Evolutionary conservation across 2,113 vertebrate species (phyloP), one percentile per base, ranked within the genome.

Genomic region (Pterophyllum scalare): DNA sequence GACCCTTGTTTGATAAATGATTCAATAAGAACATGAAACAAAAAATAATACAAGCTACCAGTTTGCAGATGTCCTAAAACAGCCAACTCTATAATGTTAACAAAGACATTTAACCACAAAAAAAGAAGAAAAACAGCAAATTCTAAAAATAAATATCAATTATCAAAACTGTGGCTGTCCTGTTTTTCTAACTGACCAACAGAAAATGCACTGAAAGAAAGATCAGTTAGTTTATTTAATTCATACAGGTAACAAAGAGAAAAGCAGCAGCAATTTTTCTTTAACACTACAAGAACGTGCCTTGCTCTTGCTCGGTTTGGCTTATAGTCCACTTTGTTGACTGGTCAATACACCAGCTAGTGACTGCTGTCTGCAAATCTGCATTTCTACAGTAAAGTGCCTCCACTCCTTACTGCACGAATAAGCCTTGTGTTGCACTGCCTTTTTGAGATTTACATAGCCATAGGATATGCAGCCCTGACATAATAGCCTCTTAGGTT

Each of bases 381-480:
- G 13, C 31, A 74, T 82, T 62, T n/a, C 61, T 74, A 61, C 49
- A 83, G 35, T 8, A 26, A 43, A 74, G 72, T 52, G 26, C n/a
- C 35, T 22, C 13, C 0, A 15, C 40, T 80, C 19, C 28, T 60
- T n/a, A 58, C 64, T 35, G 33, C 57, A 35, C 31, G 28, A 35
- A 56, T 52, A 78, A 61, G 28, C 28, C 82, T 26, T 4, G 35
- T 65, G 24, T 28, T n/a, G 13, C 7, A 20, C 58, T 61, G 31
- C 28, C n/a, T 46, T 75, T 52, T 74, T 20, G 5, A 17, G 46
- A 26, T 79, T 82, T 65, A 70, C 54, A 54, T 59, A 88, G 84
- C 33, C 11, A 28, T 2, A 49, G 2, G n/a, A 20, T 52, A n/a
- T 54, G 33, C 67, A 61, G 35, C 49, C 1, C 52, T 79, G 19